Evolutionary conservation across 2,113 vertebrate species (phyloP), one percentile per base, ranked within the genome.

Genomic region (Chloropsis hardwickii): DNA sequence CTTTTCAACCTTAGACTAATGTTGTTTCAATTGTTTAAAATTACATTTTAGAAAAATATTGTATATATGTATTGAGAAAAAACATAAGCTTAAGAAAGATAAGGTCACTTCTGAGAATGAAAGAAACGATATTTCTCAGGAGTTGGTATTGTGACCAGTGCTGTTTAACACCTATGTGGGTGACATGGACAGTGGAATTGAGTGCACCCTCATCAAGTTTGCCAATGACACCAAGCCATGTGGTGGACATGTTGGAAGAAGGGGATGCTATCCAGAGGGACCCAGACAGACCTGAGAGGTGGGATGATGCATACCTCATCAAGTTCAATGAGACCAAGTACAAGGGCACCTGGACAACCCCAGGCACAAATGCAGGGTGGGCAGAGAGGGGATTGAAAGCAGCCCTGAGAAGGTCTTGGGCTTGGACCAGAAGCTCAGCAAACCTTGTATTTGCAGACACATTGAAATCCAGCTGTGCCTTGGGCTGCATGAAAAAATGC

Each of bases 81-180:
- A 84, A 47, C 15, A 2, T 60, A 61, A 81, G 5, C 14, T 62
- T 79, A 48, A 79, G 44, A 62, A 78, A 70, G 20, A 65, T 28
- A 48, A 95, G 77, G 2, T 10, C 13, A 40, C 15, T n/a, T 89
- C 72, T 64, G 33, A 89, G 21, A 62, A 58, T 21, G 35, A 73
- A 87, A 78, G 7, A 14, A 58, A 19, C 27, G 16, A 8, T 24
- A 7, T 29, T 67, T 5, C 28, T 67, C 19, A 48, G 45, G 14
- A n/a, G 20, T 3, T 10, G 11, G 6, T 51, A 5, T 4, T 33
- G 18, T 13, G 12, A 62, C 10, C 0, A 4, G 9, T 0, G 0
- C 12, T 39, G 5, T 15, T 50, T 20, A 23, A 45, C 6, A 39
- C 21, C 42, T 56, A 3, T 27, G 14, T 33, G 19, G 5, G 25